phyloP scores from a whole-genome alignment of 1,140 invertebrate genomes.

The Araneus ventricosus region DNA sequence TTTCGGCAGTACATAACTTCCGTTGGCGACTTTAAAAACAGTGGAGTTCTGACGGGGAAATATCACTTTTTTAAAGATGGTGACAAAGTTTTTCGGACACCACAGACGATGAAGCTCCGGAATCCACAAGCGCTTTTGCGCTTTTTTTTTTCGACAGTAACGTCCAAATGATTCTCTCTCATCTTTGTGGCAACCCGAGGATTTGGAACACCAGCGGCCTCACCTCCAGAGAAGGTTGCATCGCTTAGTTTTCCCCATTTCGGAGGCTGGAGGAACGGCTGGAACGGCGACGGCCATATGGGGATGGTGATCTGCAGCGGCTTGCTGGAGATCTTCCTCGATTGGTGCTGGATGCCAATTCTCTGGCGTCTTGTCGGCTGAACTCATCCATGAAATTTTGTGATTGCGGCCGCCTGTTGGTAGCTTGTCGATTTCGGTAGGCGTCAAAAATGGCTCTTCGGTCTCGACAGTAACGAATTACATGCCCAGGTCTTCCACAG shows the following conservation, averaged over 20 bases:
- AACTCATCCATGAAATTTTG: not conserved
- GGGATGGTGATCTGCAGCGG: not conserved
- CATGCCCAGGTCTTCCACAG: slow-evolving; percentile 16
- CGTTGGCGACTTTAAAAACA: not conserved
- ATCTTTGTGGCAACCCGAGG: not conserved
- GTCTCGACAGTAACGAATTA: not conserved
- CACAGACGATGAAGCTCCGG: no score
- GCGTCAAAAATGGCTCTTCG: not conserved
- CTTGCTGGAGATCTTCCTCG: not conserved
- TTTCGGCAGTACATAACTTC: no score
- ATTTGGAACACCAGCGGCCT: not conserved
- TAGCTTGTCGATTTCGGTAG: not conserved
- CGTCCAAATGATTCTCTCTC: not conserved
- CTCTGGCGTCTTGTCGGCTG: not conserved
- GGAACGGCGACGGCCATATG: not conserved
- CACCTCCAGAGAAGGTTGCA: not conserved
- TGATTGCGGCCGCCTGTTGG: not conserved
- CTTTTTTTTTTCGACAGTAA: not conserved
- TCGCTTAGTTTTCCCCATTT: not conserved
- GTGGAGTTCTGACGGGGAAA: not conserved
- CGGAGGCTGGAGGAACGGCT: no score
- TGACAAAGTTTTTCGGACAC: no score
- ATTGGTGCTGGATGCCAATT: not conserved
- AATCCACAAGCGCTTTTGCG: no score
- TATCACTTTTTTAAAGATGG: not conserved